Conservation (phyloP, 2,113 vertebrate species). For the Solea solea region DNA sequence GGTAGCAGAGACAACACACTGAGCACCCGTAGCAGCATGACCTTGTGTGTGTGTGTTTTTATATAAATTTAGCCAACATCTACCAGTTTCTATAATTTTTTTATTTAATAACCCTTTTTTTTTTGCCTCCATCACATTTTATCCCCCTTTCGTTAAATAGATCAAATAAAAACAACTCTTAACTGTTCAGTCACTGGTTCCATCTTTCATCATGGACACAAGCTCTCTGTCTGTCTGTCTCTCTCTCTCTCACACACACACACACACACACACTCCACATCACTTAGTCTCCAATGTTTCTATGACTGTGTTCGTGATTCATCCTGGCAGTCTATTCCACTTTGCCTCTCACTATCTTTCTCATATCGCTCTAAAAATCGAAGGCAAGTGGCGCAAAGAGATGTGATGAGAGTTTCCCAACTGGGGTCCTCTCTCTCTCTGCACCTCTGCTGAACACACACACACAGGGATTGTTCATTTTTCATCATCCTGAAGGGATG, state of each 20-base stretch:
- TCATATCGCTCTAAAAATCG: constrained; percentile 62
- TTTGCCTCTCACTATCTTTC: constrained; percentile 53
- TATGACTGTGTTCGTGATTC: constrained; percentile 34
- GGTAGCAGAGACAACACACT: not conserved
- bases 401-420: constrained; percentile 39
- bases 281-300: constrained; percentile 40
- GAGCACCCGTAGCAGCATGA: constrained; percentile 6
- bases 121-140: constrained; percentile 15
- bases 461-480: not conserved
- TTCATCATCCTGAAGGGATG: constrained; percentile 13
- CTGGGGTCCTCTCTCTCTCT: constrained; percentile 12
- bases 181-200: constrained; percentile 21
- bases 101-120: not conserved
- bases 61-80: not conserved
- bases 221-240: not conserved
- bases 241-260: constrained; percentile 1
- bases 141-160: constrained; percentile 29
- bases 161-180: constrained; percentile 24
- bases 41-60: constrained; percentile 9
- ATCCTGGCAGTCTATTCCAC: constrained; percentile 58
- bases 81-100: not conserved
- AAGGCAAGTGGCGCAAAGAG: constrained; percentile 50
- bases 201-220: constrained; percentile 15
- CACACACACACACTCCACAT: constrained; percentile 11
- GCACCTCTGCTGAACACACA: constrained; percentile 17